These are phyloP conservation scores for Drosophila baimaii DNA, from an alignment of 1,140 invertebrate genomes.

Conservation along the genomic window DNA sequence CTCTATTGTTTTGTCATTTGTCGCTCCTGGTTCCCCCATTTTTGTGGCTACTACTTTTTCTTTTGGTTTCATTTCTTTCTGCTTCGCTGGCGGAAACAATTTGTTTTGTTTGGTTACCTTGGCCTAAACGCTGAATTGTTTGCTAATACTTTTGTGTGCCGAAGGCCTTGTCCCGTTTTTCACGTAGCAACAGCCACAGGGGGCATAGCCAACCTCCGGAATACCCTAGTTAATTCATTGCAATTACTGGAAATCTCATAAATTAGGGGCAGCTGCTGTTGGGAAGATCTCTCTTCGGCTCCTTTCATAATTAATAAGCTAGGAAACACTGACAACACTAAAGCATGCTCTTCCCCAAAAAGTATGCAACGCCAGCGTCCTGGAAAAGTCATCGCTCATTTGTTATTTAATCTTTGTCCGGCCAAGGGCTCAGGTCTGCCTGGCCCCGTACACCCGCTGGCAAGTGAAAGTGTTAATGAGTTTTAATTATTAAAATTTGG, in stretches of 20 bases:
- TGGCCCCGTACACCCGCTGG: constrained; percentile 2
- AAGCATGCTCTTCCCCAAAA: constrained; percentile 13
- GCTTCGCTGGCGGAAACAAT: constrained; percentile 52
- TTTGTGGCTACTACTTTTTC: constrained; percentile 8
- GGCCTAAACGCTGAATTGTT: constrained; percentile 72
- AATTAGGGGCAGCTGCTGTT: constrained; percentile 59
- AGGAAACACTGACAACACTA: constrained; percentile 25
- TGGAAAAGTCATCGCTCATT: constrained; percentile 76
- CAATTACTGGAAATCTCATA: constrained; percentile 67
- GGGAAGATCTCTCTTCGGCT: constrained; percentile 17
- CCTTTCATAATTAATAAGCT: constrained; percentile 66
- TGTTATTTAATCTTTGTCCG: constrained; percentile 78
- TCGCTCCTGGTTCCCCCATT: constrained; percentile 21
- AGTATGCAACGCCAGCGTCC: constrained; percentile 45
- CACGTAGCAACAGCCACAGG: constrained; percentile 1
- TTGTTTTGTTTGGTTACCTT: constrained; percentile 57
- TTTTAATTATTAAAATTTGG: constrained; percentile 78
- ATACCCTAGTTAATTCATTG: constrained; percentile 47
- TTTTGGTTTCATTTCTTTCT: constrained; percentile 26
- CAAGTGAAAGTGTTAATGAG: constrained; percentile 75
- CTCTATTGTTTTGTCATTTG: constrained; percentile 69
- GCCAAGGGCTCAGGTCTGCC: constrained; percentile 27
- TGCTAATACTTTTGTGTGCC: constrained; percentile 9
- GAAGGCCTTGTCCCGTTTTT: constrained; percentile 23
- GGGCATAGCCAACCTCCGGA: constrained; percentile 1